phyloP scores from a whole-genome alignment of 2,113 vertebrate genomes.

The Colaptes auratus region DNA sequence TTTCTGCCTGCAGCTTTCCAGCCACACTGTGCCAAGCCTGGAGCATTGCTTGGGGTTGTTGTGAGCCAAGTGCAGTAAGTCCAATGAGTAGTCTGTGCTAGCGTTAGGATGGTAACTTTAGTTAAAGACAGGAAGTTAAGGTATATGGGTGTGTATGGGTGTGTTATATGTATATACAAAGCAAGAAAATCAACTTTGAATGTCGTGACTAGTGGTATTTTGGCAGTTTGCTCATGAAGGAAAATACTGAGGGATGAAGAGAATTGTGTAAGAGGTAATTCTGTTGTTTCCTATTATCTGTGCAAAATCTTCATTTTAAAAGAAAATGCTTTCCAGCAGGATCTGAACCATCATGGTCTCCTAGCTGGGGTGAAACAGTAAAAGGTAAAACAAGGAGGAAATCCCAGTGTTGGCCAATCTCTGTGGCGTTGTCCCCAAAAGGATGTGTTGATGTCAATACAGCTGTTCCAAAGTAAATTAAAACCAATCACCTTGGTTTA shows the following conservation, averaged over 20 bases:
- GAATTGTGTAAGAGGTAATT: not conserved
- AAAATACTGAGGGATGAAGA: not conserved
- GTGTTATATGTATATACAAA: not conserved
- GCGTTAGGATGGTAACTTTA: not conserved
- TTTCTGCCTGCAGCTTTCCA: too few relatives aligned
- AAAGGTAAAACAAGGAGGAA: not conserved
- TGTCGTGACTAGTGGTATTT: not conserved
- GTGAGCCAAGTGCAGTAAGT: too few relatives aligned
- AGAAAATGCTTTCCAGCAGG: not conserved
- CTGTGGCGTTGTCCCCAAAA: not conserved
- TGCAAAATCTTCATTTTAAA: not conserved
- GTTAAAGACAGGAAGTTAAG: not conserved
- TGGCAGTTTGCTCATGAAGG: not conserved
- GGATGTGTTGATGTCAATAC: not conserved
- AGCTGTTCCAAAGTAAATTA: not conserved
- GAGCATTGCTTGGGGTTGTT: too few relatives aligned
- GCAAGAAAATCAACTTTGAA: not conserved
- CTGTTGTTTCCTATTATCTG: not conserved
- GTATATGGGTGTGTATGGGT: rapidly evolving
- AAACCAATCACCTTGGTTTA: not conserved
- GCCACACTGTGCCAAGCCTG: too few relatives aligned
- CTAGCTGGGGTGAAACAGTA: not conserved
- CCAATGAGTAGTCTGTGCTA: not conserved
- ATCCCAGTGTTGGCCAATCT: not conserved
- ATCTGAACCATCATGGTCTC: not conserved